Percentiles rank a stretch among this genome's conserved stretches.
Conservation (phyloP, 1,140 invertebrate species). For the Drosophila setifemur region DNA sequence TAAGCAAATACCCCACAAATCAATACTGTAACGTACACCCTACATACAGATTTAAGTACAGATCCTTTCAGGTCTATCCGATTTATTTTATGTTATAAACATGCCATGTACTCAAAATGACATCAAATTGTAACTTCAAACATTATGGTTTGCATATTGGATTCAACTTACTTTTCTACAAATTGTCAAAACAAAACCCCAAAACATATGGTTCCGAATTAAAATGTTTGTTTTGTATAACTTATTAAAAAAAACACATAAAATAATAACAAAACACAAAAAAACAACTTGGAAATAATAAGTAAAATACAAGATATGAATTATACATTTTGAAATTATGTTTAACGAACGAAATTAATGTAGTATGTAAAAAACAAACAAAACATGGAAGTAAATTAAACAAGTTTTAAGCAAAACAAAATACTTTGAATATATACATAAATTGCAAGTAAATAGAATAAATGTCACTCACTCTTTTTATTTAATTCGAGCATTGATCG, state of each 20-base stretch:
- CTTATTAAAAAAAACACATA: constrained; percentile 43
- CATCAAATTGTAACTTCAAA: constrained; percentile 57
- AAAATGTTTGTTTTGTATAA: constrained; percentile 35
- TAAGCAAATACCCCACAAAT: constrained; percentile 40
- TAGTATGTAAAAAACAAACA: constrained; percentile 69
- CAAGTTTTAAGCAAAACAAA: constrained; percentile 51
- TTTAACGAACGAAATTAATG: constrained; percentile 67
- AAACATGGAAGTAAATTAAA: constrained; percentile 52
- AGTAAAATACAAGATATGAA: constrained; percentile 52
- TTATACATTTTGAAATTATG: constrained; percentile 68
- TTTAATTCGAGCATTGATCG: constrained; percentile 45
- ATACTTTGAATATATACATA: constrained; percentile 78
- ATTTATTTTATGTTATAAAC: constrained; percentile 53
- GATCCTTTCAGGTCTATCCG: constrained; percentile 20
- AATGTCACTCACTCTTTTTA: constrained; percentile 78
- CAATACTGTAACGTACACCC: constrained; percentile 53
- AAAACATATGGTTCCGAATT: constrained; percentile 11
- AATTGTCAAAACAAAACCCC: constrained; percentile 7
- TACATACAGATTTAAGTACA: constrained; percentile 5
- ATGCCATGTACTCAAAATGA: constrained; percentile 70
- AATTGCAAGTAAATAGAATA: constrained; percentile 80
- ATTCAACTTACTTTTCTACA: constrained; percentile 24
- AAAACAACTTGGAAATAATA: constrained; percentile 52
- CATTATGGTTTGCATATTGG: constrained; percentile 51
- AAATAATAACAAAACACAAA: constrained; percentile 8